A percentile compares a stretch with the other conserved stretches of the same genome.
Evolutionary conservation across 2,888 invertebrate genomes (phyloP).

Genomic region (Drosophila paracracens): DNA sequence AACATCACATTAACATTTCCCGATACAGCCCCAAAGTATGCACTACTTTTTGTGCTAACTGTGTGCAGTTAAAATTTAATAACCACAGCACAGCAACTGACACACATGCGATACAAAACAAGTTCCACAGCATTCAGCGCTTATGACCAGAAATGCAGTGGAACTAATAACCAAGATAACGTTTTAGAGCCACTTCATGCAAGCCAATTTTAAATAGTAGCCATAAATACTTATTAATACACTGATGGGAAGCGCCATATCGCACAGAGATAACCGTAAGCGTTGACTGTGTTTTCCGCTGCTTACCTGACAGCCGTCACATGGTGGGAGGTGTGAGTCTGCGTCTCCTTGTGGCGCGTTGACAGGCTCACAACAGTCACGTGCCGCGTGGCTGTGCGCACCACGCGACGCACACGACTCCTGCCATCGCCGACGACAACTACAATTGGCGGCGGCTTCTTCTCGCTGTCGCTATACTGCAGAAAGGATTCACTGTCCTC

Average conservation of each 20-base stretch:
- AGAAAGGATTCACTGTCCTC: slow-evolving; percentile 82
- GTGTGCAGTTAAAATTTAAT: not conserved
- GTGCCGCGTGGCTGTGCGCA: slow-evolving; percentile 85
- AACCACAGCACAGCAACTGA: not conserved
- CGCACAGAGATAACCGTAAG: slow-evolving; percentile 36
- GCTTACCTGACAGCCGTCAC: slow-evolving; percentile 85
- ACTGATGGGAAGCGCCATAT: not conserved
- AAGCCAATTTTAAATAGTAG: slow-evolving; percentile 15
- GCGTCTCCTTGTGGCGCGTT: slow-evolving; percentile 85
- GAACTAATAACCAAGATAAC: slow-evolving; percentile 6
- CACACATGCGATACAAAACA: slow-evolving; percentile 5
- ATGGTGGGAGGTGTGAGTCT: slow-evolving; percentile 85
- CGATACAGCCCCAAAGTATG: slow-evolving; percentile 32
- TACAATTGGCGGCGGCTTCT: slow-evolving; percentile 84
- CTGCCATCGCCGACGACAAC: slow-evolving; percentile 85
- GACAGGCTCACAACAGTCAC: slow-evolving; percentile 85
- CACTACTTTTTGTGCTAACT: slow-evolving; percentile 4
- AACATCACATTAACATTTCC: slow-evolving; percentile 5
- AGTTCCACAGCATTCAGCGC: slow-evolving; percentile 25
- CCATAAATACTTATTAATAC: slow-evolving; percentile 18
- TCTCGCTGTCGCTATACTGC: slow-evolving; percentile 82
- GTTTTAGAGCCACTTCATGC: not conserved
- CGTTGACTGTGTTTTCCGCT: slow-evolving; percentile 4
- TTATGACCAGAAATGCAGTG: slow-evolving; percentile 7
- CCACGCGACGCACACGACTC: slow-evolving; percentile 85